Percentiles rank a stretch among this genome's conserved stretches.
Conservation (phyloP, 2,888 invertebrate genomes). For the Drosophila mimica region DNA sequence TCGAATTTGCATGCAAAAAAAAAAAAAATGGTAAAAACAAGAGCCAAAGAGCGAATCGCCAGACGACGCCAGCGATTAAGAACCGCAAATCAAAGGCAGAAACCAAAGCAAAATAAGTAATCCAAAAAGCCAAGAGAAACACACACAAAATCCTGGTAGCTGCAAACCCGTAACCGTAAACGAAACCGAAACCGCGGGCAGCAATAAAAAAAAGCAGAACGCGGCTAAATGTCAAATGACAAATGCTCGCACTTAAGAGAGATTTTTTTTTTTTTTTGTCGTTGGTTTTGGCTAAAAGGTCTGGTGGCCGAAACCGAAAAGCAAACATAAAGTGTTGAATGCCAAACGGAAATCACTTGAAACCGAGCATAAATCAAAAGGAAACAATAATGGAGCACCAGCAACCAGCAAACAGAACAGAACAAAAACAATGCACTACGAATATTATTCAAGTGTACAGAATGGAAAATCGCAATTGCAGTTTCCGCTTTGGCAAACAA, state of each 20-base stretch:
- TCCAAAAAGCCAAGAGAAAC: constrained; percentile 19
- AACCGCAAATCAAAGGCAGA: constrained; percentile 70
- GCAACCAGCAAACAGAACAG: constrained; percentile 12
- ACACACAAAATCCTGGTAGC: constrained; percentile 20
- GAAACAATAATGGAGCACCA: constrained; percentile 67
- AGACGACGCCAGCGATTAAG: constrained; percentile 76
- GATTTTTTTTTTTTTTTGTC: not conserved
- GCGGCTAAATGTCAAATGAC: constrained; percentile 61
- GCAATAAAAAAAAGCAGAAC: constrained; percentile 21
- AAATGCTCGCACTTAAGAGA: constrained; percentile 63
- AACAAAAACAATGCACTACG: constrained; percentile 25
- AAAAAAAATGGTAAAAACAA: not conserved
- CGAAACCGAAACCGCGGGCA: constrained; percentile 40
- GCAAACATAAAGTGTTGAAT: constrained; percentile 75
- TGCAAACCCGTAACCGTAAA: constrained; percentile 11
- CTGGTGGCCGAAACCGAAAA: constrained; percentile 44
- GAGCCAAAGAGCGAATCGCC: constrained; percentile 42
- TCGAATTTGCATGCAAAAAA: constrained; percentile 47
- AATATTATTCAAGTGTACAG: constrained; percentile 30
- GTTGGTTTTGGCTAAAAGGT: constrained; percentile 29
- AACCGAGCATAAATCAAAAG: constrained; percentile 78
- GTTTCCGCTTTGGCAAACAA: constrained; percentile 39
- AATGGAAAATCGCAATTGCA: constrained; percentile 60
- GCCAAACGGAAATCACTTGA: constrained; percentile 79
- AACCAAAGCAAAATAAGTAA: constrained; percentile 28